phyloP scores from a whole-genome alignment of 2,113 vertebrate genomes.

The Gopherus evgoodei region DNA sequence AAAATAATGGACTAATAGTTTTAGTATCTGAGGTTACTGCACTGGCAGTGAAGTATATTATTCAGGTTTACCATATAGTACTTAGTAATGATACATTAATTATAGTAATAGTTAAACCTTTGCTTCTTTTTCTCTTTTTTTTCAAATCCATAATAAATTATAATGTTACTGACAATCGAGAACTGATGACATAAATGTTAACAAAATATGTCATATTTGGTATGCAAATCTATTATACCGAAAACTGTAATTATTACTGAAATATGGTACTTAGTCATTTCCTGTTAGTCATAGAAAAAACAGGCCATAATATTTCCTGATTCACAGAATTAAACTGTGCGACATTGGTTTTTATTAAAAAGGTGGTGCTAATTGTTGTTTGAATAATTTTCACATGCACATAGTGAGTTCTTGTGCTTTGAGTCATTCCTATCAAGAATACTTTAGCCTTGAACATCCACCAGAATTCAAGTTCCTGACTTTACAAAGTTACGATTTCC shows the following conservation, averaged over 20 bases:
- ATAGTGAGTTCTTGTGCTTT: neutral
- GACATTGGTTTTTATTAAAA: constrained; percentile 72
- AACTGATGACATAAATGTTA: constrained; percentile 60
- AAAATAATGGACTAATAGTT: neutral
- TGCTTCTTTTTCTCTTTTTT: constrained; percentile 43
- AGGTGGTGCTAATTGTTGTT: constrained; percentile 67
- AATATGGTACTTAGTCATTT: constrained; percentile 64
- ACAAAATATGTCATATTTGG: constrained; percentile 63
- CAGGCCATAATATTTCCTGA: constrained; percentile 55
- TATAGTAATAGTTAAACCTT: constrained; percentile 42
- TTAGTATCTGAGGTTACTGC: neutral
- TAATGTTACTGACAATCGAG: constrained; percentile 44
- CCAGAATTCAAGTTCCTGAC: neutral
- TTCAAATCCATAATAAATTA: constrained; percentile 57
- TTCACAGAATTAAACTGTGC: constrained; percentile 65
- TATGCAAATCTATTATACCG: constrained; percentile 63
- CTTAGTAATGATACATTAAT: constrained; percentile 1
- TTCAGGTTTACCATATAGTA: neutral
- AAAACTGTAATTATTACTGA: constrained; percentile 68
- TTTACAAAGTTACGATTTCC: neutral
- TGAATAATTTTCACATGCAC: constrained; percentile 30
- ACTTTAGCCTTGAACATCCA: neutral
- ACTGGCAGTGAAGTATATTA: neutral
- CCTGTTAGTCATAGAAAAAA: constrained; percentile 58
- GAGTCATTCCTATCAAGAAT: constrained; percentile 34